Percentiles rank a stretch among this genome's conserved stretches.
Conservation (phyloP, 2,797 vertebrate species). For the Falco biarmicus region DNA sequence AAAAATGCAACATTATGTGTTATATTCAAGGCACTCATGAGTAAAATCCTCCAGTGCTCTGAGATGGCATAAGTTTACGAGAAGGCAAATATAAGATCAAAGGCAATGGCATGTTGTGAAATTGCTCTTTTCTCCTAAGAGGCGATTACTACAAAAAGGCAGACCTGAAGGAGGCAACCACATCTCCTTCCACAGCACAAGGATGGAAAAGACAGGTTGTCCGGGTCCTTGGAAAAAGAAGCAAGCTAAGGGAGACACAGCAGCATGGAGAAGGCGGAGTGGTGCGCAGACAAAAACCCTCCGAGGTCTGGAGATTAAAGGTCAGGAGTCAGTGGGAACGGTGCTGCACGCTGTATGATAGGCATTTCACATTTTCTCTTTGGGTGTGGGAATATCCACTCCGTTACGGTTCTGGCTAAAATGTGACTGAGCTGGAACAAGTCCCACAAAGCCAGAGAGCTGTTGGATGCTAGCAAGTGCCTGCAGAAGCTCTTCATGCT, state of each 20-base stretch:
- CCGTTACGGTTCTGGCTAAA: neutral
- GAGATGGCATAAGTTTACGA: accelerated
- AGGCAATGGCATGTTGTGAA: neutral
- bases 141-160: neutral
- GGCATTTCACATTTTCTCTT: neutral
- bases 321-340: neutral
- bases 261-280: neutral
- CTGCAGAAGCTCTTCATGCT: neutral
- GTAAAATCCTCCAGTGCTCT: neutral
- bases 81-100: neutral
- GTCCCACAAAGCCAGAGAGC: neutral
- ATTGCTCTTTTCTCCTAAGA: neutral
- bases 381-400: neutral
- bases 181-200: neutral
- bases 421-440: neutral
- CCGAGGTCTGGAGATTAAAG: neutral
- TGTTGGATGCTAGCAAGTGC: neutral
- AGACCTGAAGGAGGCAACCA: neutral
- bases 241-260: neutral
- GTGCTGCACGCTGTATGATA: accelerated
- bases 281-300: neutral
- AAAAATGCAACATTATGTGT: neutral
- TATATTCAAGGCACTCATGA: neutral
- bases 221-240: neutral
- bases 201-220: neutral